Evolutionary conservation across 2,113 vertebrate species (phyloP).

Genomic region (Bubalus kerabau): DNA sequence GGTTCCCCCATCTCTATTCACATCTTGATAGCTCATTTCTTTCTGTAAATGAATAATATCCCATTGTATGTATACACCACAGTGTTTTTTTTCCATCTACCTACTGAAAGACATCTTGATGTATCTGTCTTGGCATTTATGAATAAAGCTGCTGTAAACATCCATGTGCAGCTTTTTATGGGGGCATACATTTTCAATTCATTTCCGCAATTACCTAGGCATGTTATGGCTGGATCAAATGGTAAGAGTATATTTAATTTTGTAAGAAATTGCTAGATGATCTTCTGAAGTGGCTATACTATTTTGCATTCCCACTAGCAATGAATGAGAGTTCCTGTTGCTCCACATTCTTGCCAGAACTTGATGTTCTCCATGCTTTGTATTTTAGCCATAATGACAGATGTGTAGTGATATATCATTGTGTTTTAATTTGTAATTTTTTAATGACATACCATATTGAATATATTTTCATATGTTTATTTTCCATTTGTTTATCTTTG

Average conservation of each 20-base stretch:
- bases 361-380: not conserved
- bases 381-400: not conserved
- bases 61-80: not conserved
- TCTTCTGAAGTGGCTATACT: not conserved
- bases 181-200: not conserved
- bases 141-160: not conserved
- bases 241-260: not conserved
- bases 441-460: not conserved
- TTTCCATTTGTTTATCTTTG: not conserved
- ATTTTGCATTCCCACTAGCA: not conserved
- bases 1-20: not conserved
- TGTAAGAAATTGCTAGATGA: not conserved
- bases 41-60: not conserved
- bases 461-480: not conserved
- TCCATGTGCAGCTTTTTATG: not conserved
- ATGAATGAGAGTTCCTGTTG: not conserved
- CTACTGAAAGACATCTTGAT: not conserved
- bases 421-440: conserved; percentile 6
- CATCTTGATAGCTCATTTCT: not conserved
- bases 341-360: not conserved
- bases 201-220: not conserved
- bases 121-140: not conserved
- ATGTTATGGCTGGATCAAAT: not conserved
- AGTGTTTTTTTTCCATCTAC: not conserved
- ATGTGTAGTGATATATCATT: not conserved